Evolutionary conservation across 2,797 vertebrate genomes (phyloP).

Genomic region (Sebastes wilsoni): DNA sequence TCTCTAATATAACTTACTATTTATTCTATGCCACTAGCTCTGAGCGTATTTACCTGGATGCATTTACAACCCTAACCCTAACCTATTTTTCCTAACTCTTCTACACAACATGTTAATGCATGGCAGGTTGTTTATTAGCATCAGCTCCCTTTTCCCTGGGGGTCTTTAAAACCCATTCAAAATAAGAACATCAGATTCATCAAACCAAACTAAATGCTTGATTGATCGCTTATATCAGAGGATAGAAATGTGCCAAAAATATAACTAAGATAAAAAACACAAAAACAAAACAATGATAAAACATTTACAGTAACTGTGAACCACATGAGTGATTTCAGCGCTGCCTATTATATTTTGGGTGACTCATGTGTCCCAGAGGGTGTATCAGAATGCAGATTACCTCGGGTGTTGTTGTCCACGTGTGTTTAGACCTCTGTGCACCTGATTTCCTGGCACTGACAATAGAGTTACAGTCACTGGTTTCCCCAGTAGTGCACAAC

Average conservation of each 20-base stretch:
- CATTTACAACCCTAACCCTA: too few relatives aligned
- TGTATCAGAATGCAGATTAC: background rate
- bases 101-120: too few relatives aligned
- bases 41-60: too few relatives aligned
- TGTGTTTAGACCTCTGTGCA: background rate
- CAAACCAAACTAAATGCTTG: too few relatives aligned
- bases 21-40: too few relatives aligned
- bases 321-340: background rate
- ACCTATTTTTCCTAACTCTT: too few relatives aligned
- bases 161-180: too few relatives aligned
- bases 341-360: background rate
- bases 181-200: too few relatives aligned
- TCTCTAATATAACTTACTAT: too few relatives aligned
- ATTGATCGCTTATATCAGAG: background rate
- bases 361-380: background rate
- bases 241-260: background rate
- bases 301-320: background rate
- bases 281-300: background rate
- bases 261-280: background rate
- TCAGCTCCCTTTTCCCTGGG: too few relatives aligned
- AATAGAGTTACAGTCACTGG: background rate
- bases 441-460: background rate
- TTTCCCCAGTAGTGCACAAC: background rate
- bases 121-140: too few relatives aligned
- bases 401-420: rapidly evolving